phyloP scores from a whole-genome alignment of 2,797 vertebrate genomes.

The Champsocephalus gunnari region DNA sequence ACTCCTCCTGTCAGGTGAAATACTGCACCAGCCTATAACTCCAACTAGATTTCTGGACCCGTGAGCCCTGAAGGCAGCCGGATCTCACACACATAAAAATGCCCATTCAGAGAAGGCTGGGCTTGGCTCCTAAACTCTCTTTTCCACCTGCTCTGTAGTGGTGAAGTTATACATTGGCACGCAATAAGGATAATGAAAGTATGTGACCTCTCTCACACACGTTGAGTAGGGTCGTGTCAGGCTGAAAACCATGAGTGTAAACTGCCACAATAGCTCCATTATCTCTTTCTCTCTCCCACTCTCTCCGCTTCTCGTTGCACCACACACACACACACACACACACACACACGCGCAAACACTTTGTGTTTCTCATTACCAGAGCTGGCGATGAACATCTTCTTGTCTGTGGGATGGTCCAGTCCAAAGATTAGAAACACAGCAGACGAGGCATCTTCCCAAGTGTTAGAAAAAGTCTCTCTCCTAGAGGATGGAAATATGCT shows the following conservation, averaged over 20 bases:
- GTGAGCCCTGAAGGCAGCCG: constrained; percentile 50
- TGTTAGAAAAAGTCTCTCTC: constrained; percentile 30
- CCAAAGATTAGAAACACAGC: constrained; percentile 49
- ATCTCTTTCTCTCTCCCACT: constrained; percentile 38
- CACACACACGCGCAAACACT: constrained; percentile 22
- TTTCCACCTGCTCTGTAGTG: constrained; percentile 36
- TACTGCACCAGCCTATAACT: constrained; percentile 43
- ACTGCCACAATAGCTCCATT: constrained; percentile 46
- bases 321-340: not conserved
- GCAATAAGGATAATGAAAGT: not conserved
- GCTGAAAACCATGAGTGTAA: constrained; percentile 36
- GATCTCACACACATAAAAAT: constrained; percentile 61
- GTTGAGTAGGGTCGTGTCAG: constrained; percentile 37
- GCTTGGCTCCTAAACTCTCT: constrained; percentile 48
- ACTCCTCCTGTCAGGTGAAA: constrained; percentile 22
- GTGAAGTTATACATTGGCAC: constrained; percentile 3
- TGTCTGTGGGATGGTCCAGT: constrained; percentile 34
- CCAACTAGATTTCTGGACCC: constrained; percentile 17
- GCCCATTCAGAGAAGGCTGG: constrained; percentile 64
- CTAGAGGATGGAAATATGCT: constrained; percentile 42
- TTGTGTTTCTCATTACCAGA: constrained; percentile 68
- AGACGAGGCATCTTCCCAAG: constrained; percentile 39
- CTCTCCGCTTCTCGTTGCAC: not conserved
- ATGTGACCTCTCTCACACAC: constrained; percentile 8
- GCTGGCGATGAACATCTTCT: constrained; percentile 35